A percentile compares a stretch with the other conserved stretches of the same genome.
phyloP scores from a whole-genome alignment of 2,888 invertebrate species.

The Lucinisca nassula region DNA sequence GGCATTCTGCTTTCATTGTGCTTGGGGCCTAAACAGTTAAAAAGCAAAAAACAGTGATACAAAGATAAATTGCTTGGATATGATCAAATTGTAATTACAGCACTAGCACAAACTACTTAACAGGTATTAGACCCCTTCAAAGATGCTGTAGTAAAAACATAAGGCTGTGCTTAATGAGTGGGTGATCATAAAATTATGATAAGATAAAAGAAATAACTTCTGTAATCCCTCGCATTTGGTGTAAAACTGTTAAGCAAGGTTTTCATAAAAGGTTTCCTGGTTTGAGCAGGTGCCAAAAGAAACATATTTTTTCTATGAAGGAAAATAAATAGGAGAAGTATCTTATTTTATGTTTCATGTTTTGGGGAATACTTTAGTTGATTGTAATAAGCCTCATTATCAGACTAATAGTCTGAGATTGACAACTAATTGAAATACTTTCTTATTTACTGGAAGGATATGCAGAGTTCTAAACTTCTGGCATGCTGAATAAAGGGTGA shows the following conservation, averaged over 20 bases:
- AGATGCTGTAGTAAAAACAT: background rate
- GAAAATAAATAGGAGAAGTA: background rate
- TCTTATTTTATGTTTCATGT: background rate
- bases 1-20: too few species aligned
- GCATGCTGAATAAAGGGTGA: too few species aligned
- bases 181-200: slow-evolving; percentile 1
- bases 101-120: background rate
- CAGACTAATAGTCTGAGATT: background rate
- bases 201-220: slow-evolving; percentile 1
- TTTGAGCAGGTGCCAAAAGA: background rate
- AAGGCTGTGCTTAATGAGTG: background rate
- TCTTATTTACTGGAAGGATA: background rate
- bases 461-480: too few species aligned
- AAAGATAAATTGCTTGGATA: background rate
- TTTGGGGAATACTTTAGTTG: background rate
- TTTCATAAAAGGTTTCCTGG: slow-evolving; percentile 10
- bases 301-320: background rate
- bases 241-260: slow-evolving; percentile 12
- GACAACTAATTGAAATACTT: background rate
- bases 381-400: background rate
- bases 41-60: too few species aligned
- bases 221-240: background rate
- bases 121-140: background rate
- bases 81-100: background rate
- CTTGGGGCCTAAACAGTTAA: too few species aligned